Evolutionary conservation across 1,140 invertebrate species (phyloP), one percentile per base, ranked within the genome.

Genomic region (Meloidogyne chitwoodi): DNA sequence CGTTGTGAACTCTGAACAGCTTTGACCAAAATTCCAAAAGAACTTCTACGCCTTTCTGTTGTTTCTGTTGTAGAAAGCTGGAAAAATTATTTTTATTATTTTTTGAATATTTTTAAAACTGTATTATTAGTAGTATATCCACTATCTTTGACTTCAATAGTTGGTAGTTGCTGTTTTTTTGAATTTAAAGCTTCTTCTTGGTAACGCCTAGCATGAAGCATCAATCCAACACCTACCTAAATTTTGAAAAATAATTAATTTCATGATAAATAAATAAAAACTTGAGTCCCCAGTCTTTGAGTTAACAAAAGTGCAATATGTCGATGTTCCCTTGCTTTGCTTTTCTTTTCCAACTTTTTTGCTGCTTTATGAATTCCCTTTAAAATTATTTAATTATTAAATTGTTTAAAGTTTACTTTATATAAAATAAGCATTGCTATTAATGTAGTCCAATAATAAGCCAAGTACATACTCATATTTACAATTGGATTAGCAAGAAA

Each of bases 381-480:
- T 73, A 85, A 79, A 61, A 68, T 14, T 14, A 14, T 61, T 48
- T 77, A 27, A 24, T 6, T 48, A 26, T n/a, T n/a, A 34, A 19
- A 61, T n/a, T 44, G 56, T 31, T 67, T 27, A n/a, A 0, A 38
- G 12, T 68, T 68, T 69, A 85, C 84, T 79, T 86, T 85, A 70
- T 86, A 86, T 26, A 86, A 76, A 44, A 86, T 87, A 5, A 87
- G 78, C 85, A 86, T 86, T 1, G 85, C 85, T 11, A 86, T 75
- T 10, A 86, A 63, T 24, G 85, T 86, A 22, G 85, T 87, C 85
- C 85, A 86, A 61, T 86, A 86, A 74, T 86, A 86, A 11, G 79
- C 85, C 12, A 86, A 76, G 75, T 86, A 86, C 84, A 87, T 87
- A 14, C 80, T 77, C 85, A 87, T 87, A 66, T 86, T 86, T 24